Base-by-base conservation (phyloP, 2,888 invertebrate genomes). In the Aspidapion aeneum region DNA sequence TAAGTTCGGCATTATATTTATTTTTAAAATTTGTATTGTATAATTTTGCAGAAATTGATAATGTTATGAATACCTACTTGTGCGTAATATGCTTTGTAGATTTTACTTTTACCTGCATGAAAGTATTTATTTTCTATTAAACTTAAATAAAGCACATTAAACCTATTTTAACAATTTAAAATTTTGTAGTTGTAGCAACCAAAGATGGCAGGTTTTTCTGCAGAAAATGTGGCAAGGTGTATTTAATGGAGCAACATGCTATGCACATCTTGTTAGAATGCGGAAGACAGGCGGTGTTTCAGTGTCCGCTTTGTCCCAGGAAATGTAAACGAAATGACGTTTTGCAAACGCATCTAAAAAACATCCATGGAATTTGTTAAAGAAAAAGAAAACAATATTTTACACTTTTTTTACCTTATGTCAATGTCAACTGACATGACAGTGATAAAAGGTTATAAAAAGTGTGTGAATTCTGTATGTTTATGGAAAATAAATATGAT, bases 261-360 rank as follows among this genome's bases (percentile, higher is more conserved):
- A 61, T 67, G 9, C 69, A 69, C 18, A 63, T 69, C 18, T 68
- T 70, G n/a, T 72, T 73, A 61, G 74, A 74, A 63, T 74, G 74
- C 61, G 74, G 74, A 5, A 72, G 72, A 61, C 68, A 70, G 51
- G 71, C 73, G 48, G 61, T 73, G 17, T 74, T 74, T 61, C 74
- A 75, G 62, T 76, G 76, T 59, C 74, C 72, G 18, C 59, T 74
- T 21, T 76, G 76, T 69, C 74, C 74, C 2, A 72, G 74, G 55
- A 74, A 72, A 67, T 74, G 74, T 61, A 76, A 74, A 65, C 63
- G 73, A 56, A 73, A 72, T 19, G 75, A 76, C 60, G 71, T 74
- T 3, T 59, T 75, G 35, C 70, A 72, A 49, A 70, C 68, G 50
- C 76, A 76, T 63, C 61, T 76, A n/a, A 74, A 69, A 63, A 74